Evolutionary conservation across 2,797 vertebrate genomes (phyloP).

Genomic region (Propithecus deckenii): DNA sequence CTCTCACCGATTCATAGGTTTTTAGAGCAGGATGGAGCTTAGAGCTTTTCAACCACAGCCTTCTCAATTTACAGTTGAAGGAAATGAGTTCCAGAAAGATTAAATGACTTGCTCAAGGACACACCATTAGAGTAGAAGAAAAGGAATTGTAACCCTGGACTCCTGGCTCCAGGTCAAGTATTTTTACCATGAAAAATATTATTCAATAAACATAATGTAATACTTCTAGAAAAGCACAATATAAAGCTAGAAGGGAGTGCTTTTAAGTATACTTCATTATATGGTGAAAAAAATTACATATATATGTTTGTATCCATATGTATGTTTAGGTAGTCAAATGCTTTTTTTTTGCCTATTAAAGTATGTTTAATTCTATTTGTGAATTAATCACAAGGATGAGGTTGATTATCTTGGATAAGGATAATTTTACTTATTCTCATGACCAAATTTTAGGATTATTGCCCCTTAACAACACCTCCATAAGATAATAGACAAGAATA

Average conservation of each 20-base stretch:
- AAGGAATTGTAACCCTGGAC: neutral
- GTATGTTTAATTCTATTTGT: neutral
- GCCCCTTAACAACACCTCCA: neutral
- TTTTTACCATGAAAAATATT: neutral
- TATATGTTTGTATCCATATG: neutral
- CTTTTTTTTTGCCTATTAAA: neutral
- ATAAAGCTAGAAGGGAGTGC: neutral
- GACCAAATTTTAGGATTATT: neutral
- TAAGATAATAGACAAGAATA: neutral
- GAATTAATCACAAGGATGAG: neutral
- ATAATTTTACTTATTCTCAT: neutral
- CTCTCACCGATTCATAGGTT: constrained; percentile 60
- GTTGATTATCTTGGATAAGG: neutral
- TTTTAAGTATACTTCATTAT: neutral
- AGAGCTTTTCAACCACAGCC: constrained; percentile 49
- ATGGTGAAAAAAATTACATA: neutral
- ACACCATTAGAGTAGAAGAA: neutral
- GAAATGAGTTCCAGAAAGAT: constrained; percentile 39
- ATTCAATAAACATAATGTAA: neutral
- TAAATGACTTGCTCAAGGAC: constrained; percentile 56
- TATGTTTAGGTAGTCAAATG: neutral
- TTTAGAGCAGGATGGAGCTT: constrained; percentile 64
- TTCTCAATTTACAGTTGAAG: constrained; percentile 45
- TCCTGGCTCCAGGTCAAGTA: neutral
- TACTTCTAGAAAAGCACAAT: neutral